Evolutionary conservation across 64 coral and sea anemone genomes (phyloP), one percentile per base, ranked within the genome.

Genomic region (Hydrozoanthus tunicans): DNA sequence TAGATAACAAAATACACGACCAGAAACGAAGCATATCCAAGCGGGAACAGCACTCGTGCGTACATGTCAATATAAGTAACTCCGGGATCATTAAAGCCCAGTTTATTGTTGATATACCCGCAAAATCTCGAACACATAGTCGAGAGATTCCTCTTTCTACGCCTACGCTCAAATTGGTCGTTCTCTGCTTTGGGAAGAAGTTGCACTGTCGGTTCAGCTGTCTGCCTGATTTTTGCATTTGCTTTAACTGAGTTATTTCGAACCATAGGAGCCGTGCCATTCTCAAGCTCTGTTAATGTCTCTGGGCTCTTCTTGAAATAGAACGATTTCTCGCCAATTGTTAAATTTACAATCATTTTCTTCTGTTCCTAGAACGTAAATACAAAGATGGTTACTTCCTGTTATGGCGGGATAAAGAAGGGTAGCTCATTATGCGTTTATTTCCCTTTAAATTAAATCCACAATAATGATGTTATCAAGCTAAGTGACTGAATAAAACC

Each of bases 1-100:
- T 97, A 97, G 56, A 93, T 93, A 12, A 93, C 78, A 72, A 97
- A 97, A 72, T 97, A 97, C 6, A 91, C 85, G 4, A 76, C 62
- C 32, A 97, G 23, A 62, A 97, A 97, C 0, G 89, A 73, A n/a
- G 14, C 82, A 15, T 97, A 97, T 1, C 88, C 92, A 5, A 97
- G 32, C 12, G 95, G 95, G 91, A 97, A 97, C 0, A 97, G 52
- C 73, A 89, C 61, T 7, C 95, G 81, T 3, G 95, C 82, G 56
- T 97, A 97, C 20, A 92, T 69, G 51, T 97, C 95, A 7, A 88
- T 88, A 12, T 88, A 88, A 8, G 84, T 88, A 11, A 88, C 84
- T 5, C 84, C 84, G 11, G 84, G 84, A 74, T 88, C 84, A 25
- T 54, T 25, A 59, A 88, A 88, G 4, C 84, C 84, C 68, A 88